Percentiles rank a stretch among this genome's conserved stretches.
Evolutionary conservation across 2,113 vertebrate genomes (phyloP).

Genomic region (Paratilapia polleni): DNA sequence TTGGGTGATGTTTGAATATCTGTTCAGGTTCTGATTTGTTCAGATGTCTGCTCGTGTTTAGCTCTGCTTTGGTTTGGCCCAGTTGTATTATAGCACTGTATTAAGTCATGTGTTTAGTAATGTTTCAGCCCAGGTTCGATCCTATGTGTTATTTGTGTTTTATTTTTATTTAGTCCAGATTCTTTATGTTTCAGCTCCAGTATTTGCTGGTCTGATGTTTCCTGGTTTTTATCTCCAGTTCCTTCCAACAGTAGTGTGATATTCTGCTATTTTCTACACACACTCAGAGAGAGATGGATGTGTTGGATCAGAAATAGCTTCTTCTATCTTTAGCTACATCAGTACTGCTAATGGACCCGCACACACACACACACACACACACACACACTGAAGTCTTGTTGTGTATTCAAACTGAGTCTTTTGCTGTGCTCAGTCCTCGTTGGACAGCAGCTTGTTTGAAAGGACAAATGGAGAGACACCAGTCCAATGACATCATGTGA

Average conservation of each 20-base stretch:
- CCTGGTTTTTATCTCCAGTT: not conserved
- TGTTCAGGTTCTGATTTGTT: no score
- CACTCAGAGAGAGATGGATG: not conserved
- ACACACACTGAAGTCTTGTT: not conserved
- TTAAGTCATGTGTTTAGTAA: no score
- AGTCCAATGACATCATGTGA: not conserved
- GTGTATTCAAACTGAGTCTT: not conserved
- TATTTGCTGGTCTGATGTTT: no score
- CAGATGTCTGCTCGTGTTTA: no score
- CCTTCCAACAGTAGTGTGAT: not conserved
- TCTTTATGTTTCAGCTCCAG: no score
- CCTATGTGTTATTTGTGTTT: no score
- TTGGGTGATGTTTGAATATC: no score
- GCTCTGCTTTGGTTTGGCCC: no score
- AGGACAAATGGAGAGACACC: not conserved
- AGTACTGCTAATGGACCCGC: conserved; percentile 26
- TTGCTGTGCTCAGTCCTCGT: not conserved
- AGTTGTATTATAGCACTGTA: no score
- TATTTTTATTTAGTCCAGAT: no score
- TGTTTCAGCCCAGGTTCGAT: no score
- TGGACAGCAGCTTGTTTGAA: not conserved
- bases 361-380: conserved; percentile 4
- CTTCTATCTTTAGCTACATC: conserved; percentile 42
- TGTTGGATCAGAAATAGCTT: conserved; percentile 40
- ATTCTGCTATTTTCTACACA: not conserved